phyloP scores from a whole-genome alignment of 1,140 invertebrate species.

The Cyclargus thomasi region DNA sequence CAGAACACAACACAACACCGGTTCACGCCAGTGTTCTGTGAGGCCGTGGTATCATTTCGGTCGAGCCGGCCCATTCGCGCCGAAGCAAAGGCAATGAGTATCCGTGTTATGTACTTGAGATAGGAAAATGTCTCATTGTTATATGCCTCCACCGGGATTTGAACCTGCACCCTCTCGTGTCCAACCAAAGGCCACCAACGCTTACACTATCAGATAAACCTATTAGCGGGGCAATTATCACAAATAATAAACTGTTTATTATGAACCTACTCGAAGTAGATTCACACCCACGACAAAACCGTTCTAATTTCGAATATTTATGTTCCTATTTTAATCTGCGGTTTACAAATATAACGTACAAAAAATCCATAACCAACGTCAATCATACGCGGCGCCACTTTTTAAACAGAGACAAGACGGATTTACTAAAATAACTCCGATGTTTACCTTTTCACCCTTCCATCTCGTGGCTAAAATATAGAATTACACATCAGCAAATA shows the following conservation, averaged over 20 bases:
- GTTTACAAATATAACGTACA: slow-evolving; percentile 30
- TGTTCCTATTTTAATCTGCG: slow-evolving; percentile 28
- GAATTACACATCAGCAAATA: slow-evolving; percentile 62
- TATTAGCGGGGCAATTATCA: background rate
- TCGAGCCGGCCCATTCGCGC: no score
- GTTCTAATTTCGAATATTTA: slow-evolving; percentile 11
- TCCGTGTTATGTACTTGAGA: no score
- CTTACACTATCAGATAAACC: background rate
- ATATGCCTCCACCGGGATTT: no score
- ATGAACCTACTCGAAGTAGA: slow-evolving; percentile 10
- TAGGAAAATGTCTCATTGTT: no score
- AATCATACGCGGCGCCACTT: slow-evolving; percentile 67
- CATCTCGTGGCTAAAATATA: slow-evolving; percentile 69
- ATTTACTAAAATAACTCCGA: slow-evolving; percentile 68
- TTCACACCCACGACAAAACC: background rate
- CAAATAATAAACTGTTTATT: background rate
- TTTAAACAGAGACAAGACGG: slow-evolving; percentile 64
- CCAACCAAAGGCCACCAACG: background rate
- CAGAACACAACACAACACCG: no score
- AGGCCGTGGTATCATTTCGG: no score
- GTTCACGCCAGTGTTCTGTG: no score
- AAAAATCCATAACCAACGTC: slow-evolving; percentile 52
- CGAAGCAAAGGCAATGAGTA: no score
- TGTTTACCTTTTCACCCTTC: slow-evolving; percentile 73
- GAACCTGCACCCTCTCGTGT: no score